Conservation (phyloP, 92 coral and sea anemone genomes). For the Pocillopora grandis region DNA sequence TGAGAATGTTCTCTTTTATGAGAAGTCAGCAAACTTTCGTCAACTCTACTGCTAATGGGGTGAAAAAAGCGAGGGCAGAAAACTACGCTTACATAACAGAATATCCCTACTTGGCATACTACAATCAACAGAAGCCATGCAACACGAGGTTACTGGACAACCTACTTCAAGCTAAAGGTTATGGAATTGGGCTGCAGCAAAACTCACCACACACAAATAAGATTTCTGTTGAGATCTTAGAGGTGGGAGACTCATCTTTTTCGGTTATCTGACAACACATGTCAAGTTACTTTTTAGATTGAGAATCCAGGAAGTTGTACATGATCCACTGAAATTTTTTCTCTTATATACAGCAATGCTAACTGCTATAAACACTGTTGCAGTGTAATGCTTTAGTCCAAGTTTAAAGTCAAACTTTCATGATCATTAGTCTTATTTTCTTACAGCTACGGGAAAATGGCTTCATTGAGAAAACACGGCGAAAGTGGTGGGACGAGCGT, state of each 20-base stretch:
- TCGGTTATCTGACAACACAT: too few relatives aligned
- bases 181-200: constrained; percentile 89
- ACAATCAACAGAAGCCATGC: constrained; percentile 80
- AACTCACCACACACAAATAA: constrained; percentile 78
- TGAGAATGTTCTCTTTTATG: constrained; percentile 81
- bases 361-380: too few relatives aligned
- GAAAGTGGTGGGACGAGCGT: constrained; percentile 94
- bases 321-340: too few relatives aligned
- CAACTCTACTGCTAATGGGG: constrained; percentile 66
- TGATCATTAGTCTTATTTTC: too few relatives aligned
- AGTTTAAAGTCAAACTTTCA: too few relatives aligned
- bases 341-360: too few relatives aligned
- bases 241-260: constrained; percentile 44
- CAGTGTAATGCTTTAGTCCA: too few relatives aligned
- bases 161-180: constrained; percentile 81
- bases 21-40: constrained; percentile 59
- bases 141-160: constrained; percentile 79
- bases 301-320: too few relatives aligned
- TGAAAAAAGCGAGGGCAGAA: constrained; percentile 61
- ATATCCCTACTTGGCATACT: constrained; percentile 72
- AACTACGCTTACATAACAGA: constrained; percentile 89
- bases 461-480: constrained; percentile 71
- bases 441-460: constrained; percentile 84
- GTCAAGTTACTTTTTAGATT: too few relatives aligned
- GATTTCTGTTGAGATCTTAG: constrained; percentile 78